These are phyloP conservation scores for Minunthozetes semirufus DNA, from an alignment of 2,888 invertebrate genomes.

Conservation along the genomic window DNA sequence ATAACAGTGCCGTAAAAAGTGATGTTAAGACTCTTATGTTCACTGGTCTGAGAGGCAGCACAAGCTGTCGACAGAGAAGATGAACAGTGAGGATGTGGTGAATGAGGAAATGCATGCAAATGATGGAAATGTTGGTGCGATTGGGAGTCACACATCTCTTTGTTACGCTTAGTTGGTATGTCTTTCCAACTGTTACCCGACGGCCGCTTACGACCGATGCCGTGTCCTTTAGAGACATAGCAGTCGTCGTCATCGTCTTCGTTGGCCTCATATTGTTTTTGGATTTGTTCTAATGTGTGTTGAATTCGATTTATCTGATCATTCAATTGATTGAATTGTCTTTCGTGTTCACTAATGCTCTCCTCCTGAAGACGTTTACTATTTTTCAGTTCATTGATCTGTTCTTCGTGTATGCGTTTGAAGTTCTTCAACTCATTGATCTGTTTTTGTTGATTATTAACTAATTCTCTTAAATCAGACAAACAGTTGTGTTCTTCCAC, in stretches of 20 bases:
- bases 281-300: slow-evolving; percentile 18
- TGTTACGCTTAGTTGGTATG: slow-evolving; percentile 10
- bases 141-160: slow-evolving; percentile 28
- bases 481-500: not conserved
- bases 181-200: slow-evolving; percentile 28
- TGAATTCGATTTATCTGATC: slow-evolving; percentile 20
- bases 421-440: slow-evolving; percentile 15
- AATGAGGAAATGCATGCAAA: slow-evolving; percentile 14
- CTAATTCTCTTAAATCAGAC: not conserved
- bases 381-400: slow-evolving; percentile 30
- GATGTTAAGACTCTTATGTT: slow-evolving; percentile 22
- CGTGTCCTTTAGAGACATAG: slow-evolving; percentile 18
- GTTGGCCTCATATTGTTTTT: slow-evolving; percentile 8
- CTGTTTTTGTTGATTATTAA: not conserved
- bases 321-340: slow-evolving; percentile 7
- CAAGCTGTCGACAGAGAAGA: slow-evolving; percentile 9
- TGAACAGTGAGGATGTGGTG: slow-evolving; percentile 27
- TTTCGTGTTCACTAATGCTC: slow-evolving; percentile 19
- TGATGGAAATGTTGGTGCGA: slow-evolving; percentile 30
- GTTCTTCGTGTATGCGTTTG: slow-evolving; percentile 29
- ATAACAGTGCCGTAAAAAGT: slow-evolving; percentile 31
- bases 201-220: not conserved
- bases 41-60: slow-evolving; percentile 11
- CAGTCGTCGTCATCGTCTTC: slow-evolving; percentile 6
- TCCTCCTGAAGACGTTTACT: slow-evolving; percentile 27